Evolutionary conservation across 2,888 invertebrate genomes (phyloP).

Genomic region (Drosophila kuntzei): DNA sequence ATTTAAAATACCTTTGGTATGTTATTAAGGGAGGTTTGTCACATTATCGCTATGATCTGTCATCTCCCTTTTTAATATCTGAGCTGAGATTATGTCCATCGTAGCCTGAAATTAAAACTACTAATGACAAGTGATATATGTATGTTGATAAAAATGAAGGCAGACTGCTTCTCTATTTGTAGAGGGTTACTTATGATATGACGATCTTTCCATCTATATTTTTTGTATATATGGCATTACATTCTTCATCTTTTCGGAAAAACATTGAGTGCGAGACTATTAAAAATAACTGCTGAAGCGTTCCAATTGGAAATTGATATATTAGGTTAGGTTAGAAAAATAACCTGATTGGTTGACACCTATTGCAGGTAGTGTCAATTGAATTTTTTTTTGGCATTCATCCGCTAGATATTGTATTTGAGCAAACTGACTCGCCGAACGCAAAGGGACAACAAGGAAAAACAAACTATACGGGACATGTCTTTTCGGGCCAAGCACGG

Average conservation of each 20-base stretch:
- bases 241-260: background rate
- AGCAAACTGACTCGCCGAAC: constrained; percentile 5
- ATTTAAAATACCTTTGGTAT: constrained; percentile 30
- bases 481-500: constrained; percentile 19
- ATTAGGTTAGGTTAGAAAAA: constrained; percentile 29
- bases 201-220: background rate
- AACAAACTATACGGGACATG: constrained; percentile 8
- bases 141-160: constrained; percentile 11
- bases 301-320: constrained; percentile 21
- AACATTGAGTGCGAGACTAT: background rate
- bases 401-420: constrained; percentile 31
- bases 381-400: constrained; percentile 43
- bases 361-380: constrained; percentile 47
- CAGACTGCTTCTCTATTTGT: constrained; percentile 2
- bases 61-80: constrained; percentile 16
- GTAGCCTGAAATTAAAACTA: constrained; percentile 25
- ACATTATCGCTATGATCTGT: constrained; percentile 40
- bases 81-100: constrained; percentile 17
- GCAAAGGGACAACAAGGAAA: background rate
- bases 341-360: constrained; percentile 7
- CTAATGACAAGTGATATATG: constrained; percentile 8
- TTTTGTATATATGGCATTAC: background rate
- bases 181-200: background rate
- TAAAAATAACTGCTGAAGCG: background rate
- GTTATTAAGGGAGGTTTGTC: constrained; percentile 52